Evolutionary conservation across 1,140 invertebrate genomes (phyloP).

Genomic region (Nylanderia fulva): DNA sequence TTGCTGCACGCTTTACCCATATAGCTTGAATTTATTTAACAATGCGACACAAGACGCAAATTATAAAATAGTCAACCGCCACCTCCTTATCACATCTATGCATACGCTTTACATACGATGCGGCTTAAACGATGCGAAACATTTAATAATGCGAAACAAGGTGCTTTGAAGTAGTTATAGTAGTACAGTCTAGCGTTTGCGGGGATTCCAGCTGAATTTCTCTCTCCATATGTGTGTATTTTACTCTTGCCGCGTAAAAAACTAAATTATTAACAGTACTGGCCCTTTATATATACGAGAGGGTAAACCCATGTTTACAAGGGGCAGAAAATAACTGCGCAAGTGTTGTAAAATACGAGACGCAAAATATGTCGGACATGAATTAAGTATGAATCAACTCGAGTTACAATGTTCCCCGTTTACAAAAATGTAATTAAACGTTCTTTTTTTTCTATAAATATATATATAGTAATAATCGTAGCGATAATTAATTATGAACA

Average conservation of each 20-base stretch:
- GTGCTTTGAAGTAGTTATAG: slow-evolving; percentile 1
- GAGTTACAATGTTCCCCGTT: neutral
- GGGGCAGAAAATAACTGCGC: neutral
- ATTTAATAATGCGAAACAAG: slow-evolving; percentile 48
- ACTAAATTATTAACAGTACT: slow-evolving; percentile 2
- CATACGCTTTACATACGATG: slow-evolving; percentile 33
- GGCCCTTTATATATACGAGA: neutral
- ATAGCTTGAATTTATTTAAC: slow-evolving; percentile 50
- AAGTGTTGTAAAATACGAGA: neutral
- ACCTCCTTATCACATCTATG: slow-evolving; percentile 27
- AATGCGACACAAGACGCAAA: slow-evolving; percentile 37
- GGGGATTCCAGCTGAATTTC: neutral
- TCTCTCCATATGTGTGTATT: neutral
- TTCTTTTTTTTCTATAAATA: neutral
- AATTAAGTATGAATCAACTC: slow-evolving; percentile 25
- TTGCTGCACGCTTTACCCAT: slow-evolving; percentile 34
- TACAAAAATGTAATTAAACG: neutral
- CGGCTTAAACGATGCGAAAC: slow-evolving; percentile 10
- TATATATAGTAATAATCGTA: neutral
- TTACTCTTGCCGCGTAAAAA: neutral
- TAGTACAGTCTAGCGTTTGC: neutral
- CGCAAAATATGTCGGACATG: neutral
- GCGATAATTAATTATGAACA: slow-evolving; percentile 15
- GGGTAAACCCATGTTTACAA: neutral
- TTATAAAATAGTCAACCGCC: slow-evolving; percentile 35